phyloP scores from a whole-genome alignment of 2,888 invertebrate genomes.

The Diloba caeruleocephala region DNA sequence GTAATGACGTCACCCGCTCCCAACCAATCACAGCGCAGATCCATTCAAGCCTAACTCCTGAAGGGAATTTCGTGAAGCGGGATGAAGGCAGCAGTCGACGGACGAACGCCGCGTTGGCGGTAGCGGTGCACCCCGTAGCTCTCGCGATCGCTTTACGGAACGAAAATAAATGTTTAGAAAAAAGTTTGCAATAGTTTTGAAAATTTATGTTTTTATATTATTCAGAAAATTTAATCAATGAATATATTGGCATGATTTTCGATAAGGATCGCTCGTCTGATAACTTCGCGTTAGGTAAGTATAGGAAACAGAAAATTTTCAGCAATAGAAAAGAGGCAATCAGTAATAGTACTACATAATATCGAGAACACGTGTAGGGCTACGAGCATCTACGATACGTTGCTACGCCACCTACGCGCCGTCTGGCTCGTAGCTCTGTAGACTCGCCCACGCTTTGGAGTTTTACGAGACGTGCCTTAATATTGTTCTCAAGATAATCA shows the following conservation, averaged over 20 bases:
- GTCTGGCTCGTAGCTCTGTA: slow-evolving; percentile 82
- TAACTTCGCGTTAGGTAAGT: slow-evolving; percentile 45
- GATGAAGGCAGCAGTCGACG: slow-evolving; percentile 84
- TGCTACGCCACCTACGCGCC: slow-evolving; percentile 82
- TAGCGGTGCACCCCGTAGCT: slow-evolving; percentile 44
- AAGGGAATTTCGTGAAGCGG: slow-evolving; percentile 87
- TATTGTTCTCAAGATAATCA: slow-evolving; percentile 9
- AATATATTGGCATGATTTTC: slow-evolving; percentile 40
- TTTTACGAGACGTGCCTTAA: slow-evolving; percentile 52
- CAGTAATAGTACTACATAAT: slow-evolving; percentile 25
- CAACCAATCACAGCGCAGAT: slow-evolving; percentile 90
- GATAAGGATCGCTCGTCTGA: slow-evolving; percentile 23
- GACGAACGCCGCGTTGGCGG: slow-evolving; percentile 73
- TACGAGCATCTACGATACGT: slow-evolving; percentile 75
- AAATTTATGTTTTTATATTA: slow-evolving; percentile 14
- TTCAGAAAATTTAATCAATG: slow-evolving; percentile 17
- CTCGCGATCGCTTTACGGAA: slow-evolving; percentile 37
- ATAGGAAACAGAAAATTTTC: slow-evolving; percentile 17
- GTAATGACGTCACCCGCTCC: slow-evolving; percentile 92
- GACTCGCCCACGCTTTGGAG: slow-evolving; percentile 83
- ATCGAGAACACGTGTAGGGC: slow-evolving; percentile 69
- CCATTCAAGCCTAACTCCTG: slow-evolving; percentile 92
- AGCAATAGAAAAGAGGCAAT: slow-evolving; percentile 5
- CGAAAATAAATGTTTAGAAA: slow-evolving; percentile 29
- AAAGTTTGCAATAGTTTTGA: slow-evolving; percentile 31